Evolutionary conservation across 2,888 invertebrate species (phyloP), one percentile per base, ranked within the genome.

Genomic region (Cataglyphis cursor): DNA sequence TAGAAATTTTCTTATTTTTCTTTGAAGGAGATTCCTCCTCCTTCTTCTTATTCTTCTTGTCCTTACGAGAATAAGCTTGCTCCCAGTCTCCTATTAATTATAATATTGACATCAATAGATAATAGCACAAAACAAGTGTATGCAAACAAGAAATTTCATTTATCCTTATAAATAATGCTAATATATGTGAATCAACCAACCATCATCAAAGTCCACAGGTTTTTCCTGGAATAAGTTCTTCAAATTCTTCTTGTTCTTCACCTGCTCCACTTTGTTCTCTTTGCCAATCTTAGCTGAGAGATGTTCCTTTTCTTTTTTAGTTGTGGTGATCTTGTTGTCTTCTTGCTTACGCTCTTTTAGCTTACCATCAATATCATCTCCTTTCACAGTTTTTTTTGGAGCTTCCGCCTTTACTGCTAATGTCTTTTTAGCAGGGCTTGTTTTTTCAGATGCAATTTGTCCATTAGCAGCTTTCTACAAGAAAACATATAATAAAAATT

Each of bases 171-270:
- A 28, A 28, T 28, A 28, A 28, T 41, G 21, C 12, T 70, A 59
- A 59, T 48, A 44, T 2, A 66, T 70, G 80, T 59, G 76, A 44
- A 18, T 66, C 70, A 81, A 82, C 85, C 83, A 91, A 95, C 97
- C 97, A 90, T 97, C 97, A 94, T 97, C 97, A 95, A 96, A 97
- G 91, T 97, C 97, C 62, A 96, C 96, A 12, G 97, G 97, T 93
- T 97, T 97, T 90, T 97, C 97, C 85, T 96, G 95, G 73, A 96
- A 95, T 84, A 94, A 94, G 89, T 95, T 95, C 94, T 96, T 96
- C 64, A 95, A 93, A 91, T 96, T 96, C 93, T 97, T 97, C 89
- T 96, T 96, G 86, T 96, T 96, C 92, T 96, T 96, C 0, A 93
- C 94, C 92, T 95, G 96, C 95, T 96, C 88, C 92, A 95, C 93